Conservation (phyloP, 2,113 vertebrate species). For the Megalops atlanticus region DNA sequence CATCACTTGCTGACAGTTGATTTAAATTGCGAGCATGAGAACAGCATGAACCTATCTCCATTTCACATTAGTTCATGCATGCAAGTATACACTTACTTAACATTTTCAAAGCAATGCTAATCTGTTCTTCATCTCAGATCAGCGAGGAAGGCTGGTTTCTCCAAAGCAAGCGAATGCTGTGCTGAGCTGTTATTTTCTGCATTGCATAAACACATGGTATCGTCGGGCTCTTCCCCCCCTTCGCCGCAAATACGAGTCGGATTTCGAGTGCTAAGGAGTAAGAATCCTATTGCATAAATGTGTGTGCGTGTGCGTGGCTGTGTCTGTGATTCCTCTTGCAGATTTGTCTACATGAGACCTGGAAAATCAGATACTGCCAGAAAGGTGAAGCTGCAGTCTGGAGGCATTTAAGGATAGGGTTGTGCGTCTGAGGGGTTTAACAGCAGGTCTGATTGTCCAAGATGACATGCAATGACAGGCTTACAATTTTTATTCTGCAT, state of each 20-base stretch:
- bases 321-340: not conserved
- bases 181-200: conserved; percentile 19
- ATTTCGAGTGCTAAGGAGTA: conserved; percentile 36
- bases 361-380: not conserved
- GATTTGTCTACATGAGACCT: too few species aligned
- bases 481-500: not conserved
- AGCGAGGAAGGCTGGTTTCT: not conserved
- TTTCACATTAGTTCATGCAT: not conserved
- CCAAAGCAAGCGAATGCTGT: not conserved
- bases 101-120: not conserved
- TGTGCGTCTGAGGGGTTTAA: not conserved
- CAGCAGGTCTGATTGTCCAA: not conserved
- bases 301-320: not conserved
- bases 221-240: not conserved
- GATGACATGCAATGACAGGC: not conserved
- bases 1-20: too few species aligned
- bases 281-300: not conserved
- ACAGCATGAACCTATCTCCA: not conserved
- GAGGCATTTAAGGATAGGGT: not conserved
- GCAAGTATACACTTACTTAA: not conserved
- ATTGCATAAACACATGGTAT: conserved; percentile 5
- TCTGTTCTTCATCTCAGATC: not conserved
- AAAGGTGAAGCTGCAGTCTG: not conserved
- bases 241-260: conserved; percentile 36
- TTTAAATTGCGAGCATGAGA: not conserved